phyloP scores from a whole-genome alignment of 1,140 invertebrate genomes.

The Drosophila pseudoobscura region DNA sequence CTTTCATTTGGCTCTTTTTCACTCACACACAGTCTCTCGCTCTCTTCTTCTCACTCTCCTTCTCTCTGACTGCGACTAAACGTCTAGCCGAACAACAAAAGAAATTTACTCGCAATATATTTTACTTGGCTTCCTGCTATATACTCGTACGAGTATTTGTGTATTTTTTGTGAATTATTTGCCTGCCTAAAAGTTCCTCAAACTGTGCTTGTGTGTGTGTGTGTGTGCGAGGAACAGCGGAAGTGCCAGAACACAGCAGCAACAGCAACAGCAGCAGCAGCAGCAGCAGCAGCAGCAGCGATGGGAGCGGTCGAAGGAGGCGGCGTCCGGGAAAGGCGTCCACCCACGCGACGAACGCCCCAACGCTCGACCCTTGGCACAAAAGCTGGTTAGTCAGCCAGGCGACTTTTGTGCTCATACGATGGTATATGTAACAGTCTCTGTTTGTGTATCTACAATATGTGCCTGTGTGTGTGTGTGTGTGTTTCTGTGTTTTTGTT shows the following conservation, averaged over 20 bases:
- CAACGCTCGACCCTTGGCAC: constrained; percentile 75
- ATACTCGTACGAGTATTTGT: constrained; percentile 11
- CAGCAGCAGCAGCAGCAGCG: too few species aligned
- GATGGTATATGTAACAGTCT: too few species aligned
- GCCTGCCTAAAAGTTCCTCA: constrained; percentile 54
- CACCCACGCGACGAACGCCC: constrained; percentile 69
- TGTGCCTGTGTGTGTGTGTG: constrained; percentile 34
- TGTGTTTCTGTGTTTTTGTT: constrained; percentile 47
- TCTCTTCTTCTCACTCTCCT: not conserved
- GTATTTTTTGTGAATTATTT: constrained; percentile 71
- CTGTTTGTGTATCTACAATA: not conserved
- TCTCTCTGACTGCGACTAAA: constrained; percentile 42
- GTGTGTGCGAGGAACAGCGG: constrained; percentile 37
- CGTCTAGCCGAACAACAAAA: constrained; percentile 74
- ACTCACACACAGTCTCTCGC: not conserved
- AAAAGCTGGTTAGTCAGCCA: constrained; percentile 75
- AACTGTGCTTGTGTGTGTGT: constrained; percentile 10
- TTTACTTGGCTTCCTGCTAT: constrained; percentile 74
- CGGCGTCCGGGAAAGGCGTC: constrained; percentile 31
- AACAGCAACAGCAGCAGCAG: constrained; percentile 22
- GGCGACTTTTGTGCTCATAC: constrained; percentile 32
- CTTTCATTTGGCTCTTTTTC: constrained; percentile 15
- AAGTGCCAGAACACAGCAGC: constrained; percentile 59
- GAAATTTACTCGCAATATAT: constrained; percentile 75
- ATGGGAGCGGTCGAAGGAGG: not conserved